phyloP scores from a whole-genome alignment of 2,797 vertebrate genomes.

The Parambassis ranga region DNA sequence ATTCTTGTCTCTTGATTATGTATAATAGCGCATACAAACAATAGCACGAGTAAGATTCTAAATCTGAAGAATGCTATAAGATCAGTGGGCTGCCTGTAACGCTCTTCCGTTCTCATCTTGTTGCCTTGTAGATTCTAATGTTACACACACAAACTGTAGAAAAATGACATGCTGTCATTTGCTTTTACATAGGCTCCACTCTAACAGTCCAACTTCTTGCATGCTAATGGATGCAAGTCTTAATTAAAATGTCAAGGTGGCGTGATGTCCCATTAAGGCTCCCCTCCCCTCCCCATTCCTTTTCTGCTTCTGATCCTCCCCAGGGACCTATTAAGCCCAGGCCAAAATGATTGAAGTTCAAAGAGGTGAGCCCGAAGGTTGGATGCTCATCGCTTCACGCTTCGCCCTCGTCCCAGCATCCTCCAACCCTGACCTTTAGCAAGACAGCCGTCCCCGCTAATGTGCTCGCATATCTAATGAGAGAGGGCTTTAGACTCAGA shows the following conservation, averaged over 20 bases:
- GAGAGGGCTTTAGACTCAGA: slow-evolving; percentile 77
- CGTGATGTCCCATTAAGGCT: slow-evolving; percentile 82
- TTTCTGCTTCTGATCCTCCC: slow-evolving; percentile 81
- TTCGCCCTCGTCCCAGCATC: slow-evolving; percentile 74
- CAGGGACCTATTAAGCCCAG: slow-evolving; percentile 83
- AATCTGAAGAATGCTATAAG: slow-evolving; percentile 2
- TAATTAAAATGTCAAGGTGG: slow-evolving; percentile 89
- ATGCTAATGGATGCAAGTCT: slow-evolving; percentile 81
- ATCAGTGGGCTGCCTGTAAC: neutral
- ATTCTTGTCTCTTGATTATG: slow-evolving; percentile 9
- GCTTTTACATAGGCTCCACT: slow-evolving; percentile 68
- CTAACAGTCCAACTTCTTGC: slow-evolving; percentile 68
- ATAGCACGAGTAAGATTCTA: neutral
- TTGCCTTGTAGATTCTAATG: slow-evolving; percentile 21
- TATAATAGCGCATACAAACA: slow-evolving; percentile 23
- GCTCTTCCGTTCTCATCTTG: slow-evolving; percentile 11
- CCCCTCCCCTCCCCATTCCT: slow-evolving; percentile 65
- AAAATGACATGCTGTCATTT: slow-evolving; percentile 64
- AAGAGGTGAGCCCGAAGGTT: slow-evolving; percentile 83
- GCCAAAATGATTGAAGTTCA: slow-evolving; percentile 86
- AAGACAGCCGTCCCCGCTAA: slow-evolving; percentile 81
- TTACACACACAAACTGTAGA: slow-evolving; percentile 33
- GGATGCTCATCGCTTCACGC: slow-evolving; percentile 71
- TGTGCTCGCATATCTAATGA: slow-evolving; percentile 85
- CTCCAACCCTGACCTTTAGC: slow-evolving; percentile 85